Evolutionary conservation across 2,797 vertebrate species (phyloP).

Genomic region (Smutsia gigantea): DNA sequence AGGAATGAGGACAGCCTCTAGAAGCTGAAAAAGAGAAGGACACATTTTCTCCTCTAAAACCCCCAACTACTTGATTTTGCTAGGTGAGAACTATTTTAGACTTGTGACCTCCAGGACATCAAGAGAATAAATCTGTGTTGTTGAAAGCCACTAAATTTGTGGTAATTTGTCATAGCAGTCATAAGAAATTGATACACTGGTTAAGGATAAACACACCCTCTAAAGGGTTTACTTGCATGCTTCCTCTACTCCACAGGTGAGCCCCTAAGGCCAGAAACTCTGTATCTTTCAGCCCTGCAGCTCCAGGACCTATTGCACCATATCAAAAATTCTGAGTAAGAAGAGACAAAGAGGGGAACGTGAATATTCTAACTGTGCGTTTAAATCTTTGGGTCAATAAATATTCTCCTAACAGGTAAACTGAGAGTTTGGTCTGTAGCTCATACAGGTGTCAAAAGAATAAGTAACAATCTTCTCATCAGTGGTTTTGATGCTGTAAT

Average conservation of each 20-base stretch:
- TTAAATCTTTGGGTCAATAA: background rate
- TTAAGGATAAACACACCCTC: background rate
- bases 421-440: background rate
- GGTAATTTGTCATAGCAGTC: background rate
- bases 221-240: background rate
- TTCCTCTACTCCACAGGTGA: background rate
- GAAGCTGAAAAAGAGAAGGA: background rate
- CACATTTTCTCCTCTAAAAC: background rate
- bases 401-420: background rate
- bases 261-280: background rate
- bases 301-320: background rate
- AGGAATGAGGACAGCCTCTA: rapidly evolving
- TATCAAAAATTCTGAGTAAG: background rate
- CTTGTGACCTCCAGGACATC: background rate
- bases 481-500: background rate
- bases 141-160: background rate
- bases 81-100: background rate
- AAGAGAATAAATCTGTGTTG: background rate
- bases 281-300: background rate
- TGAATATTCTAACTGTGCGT: background rate
- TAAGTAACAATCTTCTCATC: background rate
- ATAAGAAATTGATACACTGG: background rate
- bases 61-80: background rate
- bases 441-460: background rate
- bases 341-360: background rate